Evolutionary conservation across 2,797 vertebrate genomes (phyloP).

Genomic region (Propithecus perrieri): DNA sequence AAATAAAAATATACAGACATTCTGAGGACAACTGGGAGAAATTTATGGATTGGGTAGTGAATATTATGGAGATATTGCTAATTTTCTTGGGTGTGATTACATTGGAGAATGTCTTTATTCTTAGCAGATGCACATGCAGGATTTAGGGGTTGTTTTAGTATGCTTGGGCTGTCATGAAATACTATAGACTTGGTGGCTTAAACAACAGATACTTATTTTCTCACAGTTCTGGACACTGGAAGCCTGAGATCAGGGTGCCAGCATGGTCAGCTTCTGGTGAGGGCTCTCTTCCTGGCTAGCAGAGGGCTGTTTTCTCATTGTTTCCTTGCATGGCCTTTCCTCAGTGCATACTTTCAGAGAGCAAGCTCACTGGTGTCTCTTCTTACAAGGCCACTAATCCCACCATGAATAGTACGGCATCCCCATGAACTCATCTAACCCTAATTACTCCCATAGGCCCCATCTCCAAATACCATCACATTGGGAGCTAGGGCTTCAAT

Average conservation of each 20-base stretch:
- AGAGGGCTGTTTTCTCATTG: not conserved
- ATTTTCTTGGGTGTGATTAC: not conserved
- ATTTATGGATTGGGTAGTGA: not conserved
- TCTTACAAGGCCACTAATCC: not conserved
- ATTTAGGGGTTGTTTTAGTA: not conserved
- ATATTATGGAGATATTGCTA: not conserved
- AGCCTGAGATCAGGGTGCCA: not conserved
- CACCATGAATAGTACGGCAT: not conserved
- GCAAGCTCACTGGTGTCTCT: not conserved
- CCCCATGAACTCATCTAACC: not conserved
- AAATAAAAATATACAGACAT: not conserved
- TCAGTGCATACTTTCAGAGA: not conserved
- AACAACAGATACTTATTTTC: not conserved
- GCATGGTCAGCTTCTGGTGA: not conserved
- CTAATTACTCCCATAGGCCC: not conserved
- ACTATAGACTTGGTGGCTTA: not conserved
- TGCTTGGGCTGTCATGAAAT: not conserved
- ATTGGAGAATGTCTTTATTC: not conserved
- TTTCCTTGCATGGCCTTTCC: not conserved
- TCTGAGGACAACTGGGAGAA: not conserved
- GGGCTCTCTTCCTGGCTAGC: not conserved
- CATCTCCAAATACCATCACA: not conserved
- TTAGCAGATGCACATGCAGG: not conserved
- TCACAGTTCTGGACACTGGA: not conserved
- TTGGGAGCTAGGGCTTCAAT: not conserved